Evolutionary conservation across 2,888 invertebrate genomes (phyloP).

Genomic region (Leucophenga montana): DNA sequence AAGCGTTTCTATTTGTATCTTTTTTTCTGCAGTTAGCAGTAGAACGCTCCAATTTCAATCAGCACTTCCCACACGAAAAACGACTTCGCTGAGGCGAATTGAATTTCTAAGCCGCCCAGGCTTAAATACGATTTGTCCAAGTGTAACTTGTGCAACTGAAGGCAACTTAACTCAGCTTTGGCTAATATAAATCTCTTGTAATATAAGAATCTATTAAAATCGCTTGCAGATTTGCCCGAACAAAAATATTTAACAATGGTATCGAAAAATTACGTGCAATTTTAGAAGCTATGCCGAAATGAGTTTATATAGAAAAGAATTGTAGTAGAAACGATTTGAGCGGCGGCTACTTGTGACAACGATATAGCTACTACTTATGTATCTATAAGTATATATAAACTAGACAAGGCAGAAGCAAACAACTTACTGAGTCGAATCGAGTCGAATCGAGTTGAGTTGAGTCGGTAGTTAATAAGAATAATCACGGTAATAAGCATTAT

Average conservation of each 20-base stretch:
- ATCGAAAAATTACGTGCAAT: conserved; percentile 25
- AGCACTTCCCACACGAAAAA: conserved; percentile 12
- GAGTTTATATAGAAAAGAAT: neutral
- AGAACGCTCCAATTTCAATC: conserved; percentile 11
- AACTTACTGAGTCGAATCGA: neutral
- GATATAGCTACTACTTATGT: neutral
- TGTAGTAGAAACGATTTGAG: neutral
- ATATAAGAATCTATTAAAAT: conserved; percentile 10
- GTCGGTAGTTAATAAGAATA: conserved; percentile 53
- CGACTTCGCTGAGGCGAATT: neutral
- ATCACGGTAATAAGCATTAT: conserved; percentile 61
- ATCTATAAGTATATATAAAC: neutral
- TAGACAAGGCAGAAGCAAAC: neutral
- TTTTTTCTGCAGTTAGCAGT: neutral
- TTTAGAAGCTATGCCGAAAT: conserved; percentile 24
- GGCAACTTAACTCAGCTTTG: neutral
- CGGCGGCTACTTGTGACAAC: conserved; percentile 21
- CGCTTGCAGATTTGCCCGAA: neutral
- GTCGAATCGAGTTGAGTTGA: neutral
- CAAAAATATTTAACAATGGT: conserved; percentile 10
- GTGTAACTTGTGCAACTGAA: too few relatives aligned
- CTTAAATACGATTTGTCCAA: too few relatives aligned
- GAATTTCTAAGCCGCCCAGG: neutral
- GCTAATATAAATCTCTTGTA: neutral
- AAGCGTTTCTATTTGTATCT: neutral